phyloP scores from a whole-genome alignment of 2,888 invertebrate genomes.

The Blastobasis adustella region DNA sequence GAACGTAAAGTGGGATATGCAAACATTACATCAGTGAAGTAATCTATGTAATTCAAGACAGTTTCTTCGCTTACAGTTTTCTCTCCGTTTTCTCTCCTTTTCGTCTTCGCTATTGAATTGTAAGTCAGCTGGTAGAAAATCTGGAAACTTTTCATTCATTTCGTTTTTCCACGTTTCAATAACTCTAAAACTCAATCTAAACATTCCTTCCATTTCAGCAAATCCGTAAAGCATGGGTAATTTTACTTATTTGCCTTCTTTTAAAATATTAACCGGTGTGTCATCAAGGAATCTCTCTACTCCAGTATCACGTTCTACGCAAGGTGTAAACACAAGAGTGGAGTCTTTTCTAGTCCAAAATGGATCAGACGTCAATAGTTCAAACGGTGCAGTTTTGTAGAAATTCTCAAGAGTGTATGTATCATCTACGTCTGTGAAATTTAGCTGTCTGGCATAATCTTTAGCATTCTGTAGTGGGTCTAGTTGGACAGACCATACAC shows the following conservation, averaged over 20 bases:
- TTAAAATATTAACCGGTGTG: slow-evolving; percentile 31
- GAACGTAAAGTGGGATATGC: slow-evolving; percentile 20
- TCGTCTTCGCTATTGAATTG: slow-evolving; percentile 24
- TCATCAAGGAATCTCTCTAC: slow-evolving; percentile 28
- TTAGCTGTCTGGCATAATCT: slow-evolving; percentile 20
- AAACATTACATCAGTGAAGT: slow-evolving; percentile 29
- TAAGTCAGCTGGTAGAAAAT: slow-evolving; percentile 41
- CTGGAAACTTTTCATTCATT: slow-evolving; percentile 44
- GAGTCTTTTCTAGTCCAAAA: slow-evolving; percentile 19
- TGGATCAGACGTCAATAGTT: slow-evolving; percentile 20
- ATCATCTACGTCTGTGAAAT: slow-evolving; percentile 27
- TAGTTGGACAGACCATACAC: slow-evolving; percentile 24
- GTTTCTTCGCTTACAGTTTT: slow-evolving; percentile 19
- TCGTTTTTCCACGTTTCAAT: slow-evolving; percentile 28
- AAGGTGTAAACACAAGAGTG: slow-evolving; percentile 13
- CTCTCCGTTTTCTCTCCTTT: slow-evolving; percentile 21
- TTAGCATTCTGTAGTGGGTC: slow-evolving; percentile 35
- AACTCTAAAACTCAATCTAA: slow-evolving; percentile 15
- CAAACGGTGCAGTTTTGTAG: slow-evolving; percentile 27
- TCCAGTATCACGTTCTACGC: slow-evolving; percentile 19
- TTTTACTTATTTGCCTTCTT: slow-evolving; percentile 24
- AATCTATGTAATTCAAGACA: slow-evolving; percentile 28
- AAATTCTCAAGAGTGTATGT: slow-evolving; percentile 33
- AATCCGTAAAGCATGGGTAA: slow-evolving; percentile 39
- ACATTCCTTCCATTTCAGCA: slow-evolving; percentile 39